A percentile compares a stretch with the other conserved stretches of the same genome.
Evolutionary conservation across 2,888 invertebrate genomes (phyloP).

Genomic region (Prosapia bicincta): DNA sequence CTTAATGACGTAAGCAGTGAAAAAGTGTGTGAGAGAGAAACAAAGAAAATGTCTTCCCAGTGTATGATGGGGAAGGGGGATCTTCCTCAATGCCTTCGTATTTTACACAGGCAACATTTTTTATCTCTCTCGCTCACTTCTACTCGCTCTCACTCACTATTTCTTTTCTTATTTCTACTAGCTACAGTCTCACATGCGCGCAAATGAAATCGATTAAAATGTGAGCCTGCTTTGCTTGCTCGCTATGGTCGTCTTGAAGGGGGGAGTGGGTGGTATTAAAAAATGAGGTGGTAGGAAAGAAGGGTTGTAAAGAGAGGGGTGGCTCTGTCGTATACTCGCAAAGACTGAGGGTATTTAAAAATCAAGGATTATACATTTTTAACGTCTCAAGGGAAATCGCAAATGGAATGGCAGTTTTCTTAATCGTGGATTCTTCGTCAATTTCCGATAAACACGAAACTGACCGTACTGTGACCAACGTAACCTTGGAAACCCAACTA

Average conservation of each 20-base stretch:
- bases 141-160: constrained; percentile 38
- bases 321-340: constrained; percentile 9
- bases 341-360: constrained; percentile 32
- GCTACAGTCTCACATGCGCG: constrained; percentile 60
- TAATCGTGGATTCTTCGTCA: constrained; percentile 11
- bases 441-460: too few species aligned
- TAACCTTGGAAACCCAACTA: too few species aligned
- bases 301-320: constrained; percentile 21
- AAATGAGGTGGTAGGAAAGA: constrained; percentile 32
- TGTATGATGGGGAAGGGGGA: constrained; percentile 27
- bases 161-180: constrained; percentile 46
- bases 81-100: constrained; percentile 39
- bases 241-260: constrained; percentile 26
- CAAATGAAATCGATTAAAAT: constrained; percentile 68
- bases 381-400: constrained; percentile 29
- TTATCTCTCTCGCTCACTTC: constrained; percentile 46
- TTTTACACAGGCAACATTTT: constrained; percentile 43
- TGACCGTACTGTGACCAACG: too few species aligned
- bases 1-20: constrained; percentile 55
- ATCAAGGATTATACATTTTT: constrained; percentile 33
- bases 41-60: constrained; percentile 48
- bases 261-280: constrained; percentile 30
- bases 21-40: constrained; percentile 43
- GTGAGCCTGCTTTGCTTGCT: constrained; percentile 45
- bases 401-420: constrained; percentile 20